Conservation (phyloP, 1,140 invertebrate species). For the Aporrectodea caliginosa region DNA sequence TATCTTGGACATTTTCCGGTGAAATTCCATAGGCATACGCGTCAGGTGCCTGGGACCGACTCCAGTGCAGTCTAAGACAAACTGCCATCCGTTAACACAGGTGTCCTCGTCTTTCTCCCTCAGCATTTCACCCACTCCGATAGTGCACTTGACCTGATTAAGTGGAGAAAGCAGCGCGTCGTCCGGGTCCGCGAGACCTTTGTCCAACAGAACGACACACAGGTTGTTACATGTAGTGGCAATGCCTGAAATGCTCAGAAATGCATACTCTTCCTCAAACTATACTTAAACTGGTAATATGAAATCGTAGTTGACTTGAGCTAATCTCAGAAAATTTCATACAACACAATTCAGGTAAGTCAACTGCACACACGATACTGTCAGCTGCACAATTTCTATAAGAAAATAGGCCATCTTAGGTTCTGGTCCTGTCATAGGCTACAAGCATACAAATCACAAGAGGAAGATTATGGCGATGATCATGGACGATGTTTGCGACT, state of each 20-base stretch:
- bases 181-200: not conserved
- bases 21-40: not conserved
- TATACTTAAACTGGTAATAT: not conserved
- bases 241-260: too few species aligned
- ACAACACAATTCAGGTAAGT: not conserved
- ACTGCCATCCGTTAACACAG: not conserved
- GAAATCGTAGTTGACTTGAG: not conserved
- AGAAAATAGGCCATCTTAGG: too few species aligned
- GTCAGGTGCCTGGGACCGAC: not conserved
- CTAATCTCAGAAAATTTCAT: not conserved
- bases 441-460: too few species aligned
- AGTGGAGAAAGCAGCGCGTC: not conserved
- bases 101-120: not conserved
- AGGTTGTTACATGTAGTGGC: not conserved
- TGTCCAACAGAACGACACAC: not conserved
- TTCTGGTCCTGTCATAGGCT: too few species aligned
- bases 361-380: not conserved
- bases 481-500: not conserved
- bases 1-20: not conserved
- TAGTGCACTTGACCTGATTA: not conserved
- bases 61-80: constrained; percentile 5
- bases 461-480: too few species aligned
- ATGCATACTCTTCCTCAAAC: too few species aligned
- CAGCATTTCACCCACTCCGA: not conserved
- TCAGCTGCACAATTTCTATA: too few species aligned